Evolutionary conservation across 2,888 invertebrate species (phyloP).

Genomic region (Drosophila picticornis): DNA sequence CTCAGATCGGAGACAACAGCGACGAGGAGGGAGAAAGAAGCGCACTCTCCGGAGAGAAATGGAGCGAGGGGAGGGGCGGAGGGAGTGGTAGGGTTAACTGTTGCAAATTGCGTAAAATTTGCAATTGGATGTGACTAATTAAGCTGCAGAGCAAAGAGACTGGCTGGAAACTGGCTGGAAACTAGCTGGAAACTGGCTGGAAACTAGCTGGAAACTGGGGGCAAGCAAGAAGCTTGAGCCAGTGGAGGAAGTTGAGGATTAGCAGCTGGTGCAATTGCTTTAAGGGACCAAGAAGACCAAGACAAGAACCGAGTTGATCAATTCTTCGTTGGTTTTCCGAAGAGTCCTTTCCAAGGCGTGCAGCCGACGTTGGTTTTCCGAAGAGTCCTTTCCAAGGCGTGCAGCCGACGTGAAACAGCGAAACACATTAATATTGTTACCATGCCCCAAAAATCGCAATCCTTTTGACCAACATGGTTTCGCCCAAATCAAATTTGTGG

Average conservation of each 20-base stretch:
- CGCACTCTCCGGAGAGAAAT: background rate
- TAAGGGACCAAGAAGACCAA: background rate
- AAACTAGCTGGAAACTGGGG: too few relatives aligned
- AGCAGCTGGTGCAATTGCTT: background rate
- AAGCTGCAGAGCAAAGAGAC: background rate
- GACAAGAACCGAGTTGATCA: too few relatives aligned
- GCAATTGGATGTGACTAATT: conserved; percentile 49
- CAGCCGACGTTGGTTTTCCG: too few relatives aligned
- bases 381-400: background rate
- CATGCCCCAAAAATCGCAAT: background rate
- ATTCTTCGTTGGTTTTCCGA: too few relatives aligned
- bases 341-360: too few relatives aligned
- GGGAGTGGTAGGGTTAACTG: background rate
- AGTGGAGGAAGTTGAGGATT: too few relatives aligned
- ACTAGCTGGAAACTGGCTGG: too few relatives aligned
- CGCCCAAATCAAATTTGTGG: background rate
- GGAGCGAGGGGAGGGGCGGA: background rate
- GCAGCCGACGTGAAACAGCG: background rate
- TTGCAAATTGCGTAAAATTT: conserved; percentile 51
- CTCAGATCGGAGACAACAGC: conserved; percentile 2
- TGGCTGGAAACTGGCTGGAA: too few relatives aligned
- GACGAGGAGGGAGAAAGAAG: background rate
- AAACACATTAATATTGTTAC: background rate
- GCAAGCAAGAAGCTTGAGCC: background rate
- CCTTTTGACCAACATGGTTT: background rate